phyloP scores from a whole-genome alignment of 1,140 invertebrate genomes.

The Himalopsyche phryganea region DNA sequence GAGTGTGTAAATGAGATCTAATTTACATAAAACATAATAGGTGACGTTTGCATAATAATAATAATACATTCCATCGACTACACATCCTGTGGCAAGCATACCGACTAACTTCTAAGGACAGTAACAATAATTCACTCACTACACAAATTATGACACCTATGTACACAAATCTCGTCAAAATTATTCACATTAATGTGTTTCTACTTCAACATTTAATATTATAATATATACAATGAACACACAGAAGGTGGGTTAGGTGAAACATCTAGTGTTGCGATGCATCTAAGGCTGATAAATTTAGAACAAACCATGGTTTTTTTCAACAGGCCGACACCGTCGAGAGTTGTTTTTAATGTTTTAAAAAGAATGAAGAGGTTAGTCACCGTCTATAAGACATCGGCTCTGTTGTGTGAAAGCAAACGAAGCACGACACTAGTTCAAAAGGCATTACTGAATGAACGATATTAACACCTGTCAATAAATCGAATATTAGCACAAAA shows the following conservation, averaged over 20 bases:
- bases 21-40: background rate
- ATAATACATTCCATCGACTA: background rate
- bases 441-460: no score
- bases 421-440: no score
- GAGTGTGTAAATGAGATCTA: no score
- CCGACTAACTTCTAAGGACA: slow-evolving; percentile 23
- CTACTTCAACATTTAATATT: slow-evolving; percentile 28
- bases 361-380: no score
- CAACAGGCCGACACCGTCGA: background rate
- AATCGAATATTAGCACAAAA: no score
- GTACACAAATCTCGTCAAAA: slow-evolving; percentile 4
- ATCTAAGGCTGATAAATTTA: slow-evolving; percentile 23
- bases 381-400: no score
- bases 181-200: slow-evolving; percentile 6
- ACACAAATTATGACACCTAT: slow-evolving; percentile 29
- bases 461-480: no score
- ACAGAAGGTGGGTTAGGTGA: slow-evolving; percentile 34
- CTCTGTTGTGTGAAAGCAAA: no score
- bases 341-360: no score
- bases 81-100: background rate
- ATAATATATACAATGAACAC: slow-evolving; percentile 30
- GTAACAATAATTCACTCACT: slow-evolving; percentile 1
- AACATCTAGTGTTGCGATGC: slow-evolving; percentile 34
- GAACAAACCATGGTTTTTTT: slow-evolving; percentile 24
- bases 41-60: background rate